Percentiles rank a stretch among this genome's conserved stretches.
These are phyloP conservation scores for Drosophila albomicans DNA, from an alignment of 1,140 invertebrate species.

Conservation along the genomic window DNA sequence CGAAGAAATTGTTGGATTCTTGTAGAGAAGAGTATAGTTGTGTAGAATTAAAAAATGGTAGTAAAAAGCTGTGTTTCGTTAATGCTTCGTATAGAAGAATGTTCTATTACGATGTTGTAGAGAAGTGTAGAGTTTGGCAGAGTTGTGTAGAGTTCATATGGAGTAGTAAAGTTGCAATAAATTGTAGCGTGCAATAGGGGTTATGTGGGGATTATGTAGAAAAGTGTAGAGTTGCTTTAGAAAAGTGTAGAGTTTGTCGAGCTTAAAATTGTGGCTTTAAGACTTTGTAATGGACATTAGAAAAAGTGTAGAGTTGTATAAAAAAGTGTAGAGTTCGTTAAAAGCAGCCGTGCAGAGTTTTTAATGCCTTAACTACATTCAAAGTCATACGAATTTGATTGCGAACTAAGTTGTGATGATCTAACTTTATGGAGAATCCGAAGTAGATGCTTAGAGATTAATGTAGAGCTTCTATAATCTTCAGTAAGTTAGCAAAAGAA, in stretches of 20 bases:
- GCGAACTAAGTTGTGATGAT: no score
- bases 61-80: no score
- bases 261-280: no score
- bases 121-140: not conserved
- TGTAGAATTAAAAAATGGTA: not conserved
- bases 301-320: not conserved
- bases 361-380: not conserved
- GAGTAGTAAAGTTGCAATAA: not conserved
- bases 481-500: not conserved
- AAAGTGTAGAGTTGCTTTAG: not conserved
- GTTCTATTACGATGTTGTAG: not conserved
- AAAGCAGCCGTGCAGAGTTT: not conserved
- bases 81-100: not conserved
- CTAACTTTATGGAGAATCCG: no score
- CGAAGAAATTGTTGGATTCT: not conserved
- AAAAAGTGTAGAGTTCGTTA: not conserved
- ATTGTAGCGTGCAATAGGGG: not conserved
- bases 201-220: no score
- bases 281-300: no score
- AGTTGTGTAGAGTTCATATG: not conserved
- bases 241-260: not conserved
- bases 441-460: not conserved
- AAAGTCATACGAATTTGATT: no score
- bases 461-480: not conserved
- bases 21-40: not conserved